Percentiles rank a stretch among this genome's conserved stretches.
Evolutionary conservation across 2,888 invertebrate species (phyloP).

Genomic region (Leucophenga montana): DNA sequence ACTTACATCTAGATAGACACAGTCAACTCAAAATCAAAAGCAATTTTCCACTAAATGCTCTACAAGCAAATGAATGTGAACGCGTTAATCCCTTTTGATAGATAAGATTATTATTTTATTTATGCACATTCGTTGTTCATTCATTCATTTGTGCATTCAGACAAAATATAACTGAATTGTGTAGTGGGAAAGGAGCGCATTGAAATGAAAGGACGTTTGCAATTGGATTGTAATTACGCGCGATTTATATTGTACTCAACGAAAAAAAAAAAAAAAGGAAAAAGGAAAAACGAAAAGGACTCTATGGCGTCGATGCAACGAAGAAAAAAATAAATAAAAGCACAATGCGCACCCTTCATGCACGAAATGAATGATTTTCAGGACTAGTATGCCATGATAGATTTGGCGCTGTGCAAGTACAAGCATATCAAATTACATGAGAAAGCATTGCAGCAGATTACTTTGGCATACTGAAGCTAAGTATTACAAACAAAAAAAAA

Average conservation of each 20-base stretch:
- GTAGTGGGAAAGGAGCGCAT: neutral
- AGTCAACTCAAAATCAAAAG: conserved; percentile 44
- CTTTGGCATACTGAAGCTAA: neutral
- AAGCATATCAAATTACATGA: conserved; percentile 63
- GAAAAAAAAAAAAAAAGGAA: conserved; percentile 29
- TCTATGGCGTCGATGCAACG: conserved; percentile 30
- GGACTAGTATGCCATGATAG: too few species aligned
- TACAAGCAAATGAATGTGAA: conserved; percentile 18
- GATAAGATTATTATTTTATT: conserved; percentile 52
- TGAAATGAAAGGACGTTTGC: conserved; percentile 28
- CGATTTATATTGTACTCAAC: conserved; percentile 51
- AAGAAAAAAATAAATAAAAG: conserved; percentile 38
- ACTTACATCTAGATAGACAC: neutral
- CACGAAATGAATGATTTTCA: neutral
- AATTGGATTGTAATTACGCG: conserved; percentile 68
- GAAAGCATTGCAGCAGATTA: neutral
- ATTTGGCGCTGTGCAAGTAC: conserved; percentile 45
- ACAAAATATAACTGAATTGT: conserved; percentile 4
- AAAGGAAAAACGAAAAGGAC: conserved; percentile 26
- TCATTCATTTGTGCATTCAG: conserved; percentile 20
- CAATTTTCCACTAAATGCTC: conserved; percentile 57
- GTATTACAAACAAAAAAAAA: neutral
- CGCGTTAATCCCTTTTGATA: conserved; percentile 62
- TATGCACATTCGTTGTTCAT: conserved; percentile 20
- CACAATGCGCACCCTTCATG: conserved; percentile 52